Conservation (phyloP, 2,113 vertebrate genomes). For the Phaetusa simplex region DNA sequence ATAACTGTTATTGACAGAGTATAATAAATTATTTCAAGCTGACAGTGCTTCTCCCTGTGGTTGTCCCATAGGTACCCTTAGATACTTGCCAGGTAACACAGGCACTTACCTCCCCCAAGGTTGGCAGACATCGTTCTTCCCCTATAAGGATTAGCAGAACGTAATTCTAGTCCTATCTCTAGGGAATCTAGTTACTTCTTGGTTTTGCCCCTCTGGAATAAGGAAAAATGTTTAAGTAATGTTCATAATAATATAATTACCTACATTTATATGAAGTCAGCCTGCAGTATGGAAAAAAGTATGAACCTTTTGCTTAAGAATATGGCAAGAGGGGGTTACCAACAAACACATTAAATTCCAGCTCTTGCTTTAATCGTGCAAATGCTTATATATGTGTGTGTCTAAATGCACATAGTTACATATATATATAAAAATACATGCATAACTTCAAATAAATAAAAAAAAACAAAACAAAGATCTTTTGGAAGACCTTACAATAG, state of each 20-base stretch:
- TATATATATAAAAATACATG: background rate
- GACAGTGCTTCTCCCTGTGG: background rate
- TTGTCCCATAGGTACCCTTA: background rate
- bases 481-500: background rate
- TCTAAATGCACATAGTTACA: background rate
- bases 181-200: background rate
- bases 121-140: background rate
- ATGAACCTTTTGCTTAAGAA: background rate
- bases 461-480: rapidly evolving
- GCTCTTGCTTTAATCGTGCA: background rate
- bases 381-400: background rate
- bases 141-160: background rate
- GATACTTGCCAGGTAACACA: background rate
- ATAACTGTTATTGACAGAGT: background rate
- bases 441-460: background rate
- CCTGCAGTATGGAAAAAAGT: background rate
- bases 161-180: background rate
- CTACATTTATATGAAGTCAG: background rate
- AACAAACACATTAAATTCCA: background rate
- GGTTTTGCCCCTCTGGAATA: background rate
- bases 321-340: background rate
- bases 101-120: background rate
- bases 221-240: background rate
- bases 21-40: background rate
- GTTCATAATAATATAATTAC: background rate